phyloP scores from a whole-genome alignment of 1,140 invertebrate genomes.

The Manduca sexta region DNA sequence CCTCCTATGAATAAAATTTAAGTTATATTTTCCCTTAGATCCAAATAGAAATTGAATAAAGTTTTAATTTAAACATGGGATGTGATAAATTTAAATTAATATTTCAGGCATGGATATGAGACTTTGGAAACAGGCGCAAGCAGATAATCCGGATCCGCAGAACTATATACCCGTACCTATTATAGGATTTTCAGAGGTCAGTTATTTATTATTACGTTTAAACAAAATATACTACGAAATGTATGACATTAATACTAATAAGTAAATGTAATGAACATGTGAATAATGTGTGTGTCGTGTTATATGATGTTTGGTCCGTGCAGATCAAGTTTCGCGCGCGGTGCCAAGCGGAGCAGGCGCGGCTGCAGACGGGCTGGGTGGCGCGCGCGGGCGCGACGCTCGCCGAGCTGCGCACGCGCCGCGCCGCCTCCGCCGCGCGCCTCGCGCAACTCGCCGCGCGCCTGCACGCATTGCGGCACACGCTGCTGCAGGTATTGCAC shows the following conservation, averaged over 20 bases:
- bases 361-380: constrained; percentile 84
- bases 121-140: constrained; percentile 92
- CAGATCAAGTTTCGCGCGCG: constrained; percentile 88
- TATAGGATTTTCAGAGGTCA: constrained; percentile 84
- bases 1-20: no score
- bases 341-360: constrained; percentile 86
- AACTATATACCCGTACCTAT: constrained; percentile 94
- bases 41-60: no score
- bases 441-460: constrained; percentile 37
- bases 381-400: constrained; percentile 83
- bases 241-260: no score
- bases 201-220: neutral
- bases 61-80: no score
- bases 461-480: constrained; percentile 40
- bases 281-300: no score
- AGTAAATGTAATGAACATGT: no score
- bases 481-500: constrained; percentile 39
- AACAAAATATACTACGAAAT: neutral
- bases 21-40: no score
- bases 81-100: neutral
- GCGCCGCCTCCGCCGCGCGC: constrained; percentile 44
- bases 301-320: neutral
- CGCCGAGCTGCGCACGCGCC: constrained; percentile 74
- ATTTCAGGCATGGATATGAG: constrained; percentile 80
- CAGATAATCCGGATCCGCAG: constrained; percentile 93